phyloP scores from a whole-genome alignment of 2,888 invertebrate species.

The Ectobius pallidus region DNA sequence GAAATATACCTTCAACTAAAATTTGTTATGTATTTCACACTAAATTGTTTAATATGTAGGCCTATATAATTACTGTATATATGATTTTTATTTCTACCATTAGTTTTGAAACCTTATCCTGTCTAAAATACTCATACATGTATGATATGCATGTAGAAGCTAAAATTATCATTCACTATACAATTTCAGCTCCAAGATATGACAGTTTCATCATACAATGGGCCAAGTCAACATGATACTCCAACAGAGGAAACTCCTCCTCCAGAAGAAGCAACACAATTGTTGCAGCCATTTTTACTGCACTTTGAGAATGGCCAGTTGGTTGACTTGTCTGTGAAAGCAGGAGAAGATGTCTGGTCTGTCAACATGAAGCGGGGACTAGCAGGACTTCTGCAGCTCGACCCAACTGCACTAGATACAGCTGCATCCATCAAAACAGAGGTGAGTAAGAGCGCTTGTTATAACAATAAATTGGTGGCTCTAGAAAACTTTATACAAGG shows the following conservation, averaged over 20 bases:
- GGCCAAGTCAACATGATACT: neutral
- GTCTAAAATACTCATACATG: too few relatives aligned
- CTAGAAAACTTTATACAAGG: too few relatives aligned
- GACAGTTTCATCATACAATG: slow-evolving; percentile 32
- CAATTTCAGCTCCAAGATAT: slow-evolving; percentile 36
- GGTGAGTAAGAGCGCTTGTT: too few relatives aligned
- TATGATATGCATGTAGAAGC: too few relatives aligned
- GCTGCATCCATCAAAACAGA: slow-evolving; percentile 44
- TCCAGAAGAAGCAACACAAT: slow-evolving; percentile 31
- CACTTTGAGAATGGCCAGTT: slow-evolving; percentile 30
- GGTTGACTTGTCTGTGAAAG: slow-evolving; percentile 37
- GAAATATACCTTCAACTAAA: too few relatives aligned
- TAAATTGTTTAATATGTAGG: too few relatives aligned
- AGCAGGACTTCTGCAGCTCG: slow-evolving; percentile 68
- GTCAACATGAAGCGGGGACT: slow-evolving; percentile 71
- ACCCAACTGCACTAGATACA: slow-evolving; percentile 49
- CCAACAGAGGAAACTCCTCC: neutral
- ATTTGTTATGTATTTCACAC: too few relatives aligned
- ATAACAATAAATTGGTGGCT: too few relatives aligned
- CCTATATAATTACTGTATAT: too few relatives aligned
- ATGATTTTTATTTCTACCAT: too few relatives aligned
- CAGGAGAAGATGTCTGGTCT: slow-evolving; percentile 66
- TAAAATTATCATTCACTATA: too few relatives aligned
- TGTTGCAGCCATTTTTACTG: slow-evolving; percentile 36
- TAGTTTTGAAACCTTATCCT: too few relatives aligned